Evolutionary conservation across 2,113 vertebrate genomes (phyloP).

Genomic region (Anoplopoma fimbria): DNA sequence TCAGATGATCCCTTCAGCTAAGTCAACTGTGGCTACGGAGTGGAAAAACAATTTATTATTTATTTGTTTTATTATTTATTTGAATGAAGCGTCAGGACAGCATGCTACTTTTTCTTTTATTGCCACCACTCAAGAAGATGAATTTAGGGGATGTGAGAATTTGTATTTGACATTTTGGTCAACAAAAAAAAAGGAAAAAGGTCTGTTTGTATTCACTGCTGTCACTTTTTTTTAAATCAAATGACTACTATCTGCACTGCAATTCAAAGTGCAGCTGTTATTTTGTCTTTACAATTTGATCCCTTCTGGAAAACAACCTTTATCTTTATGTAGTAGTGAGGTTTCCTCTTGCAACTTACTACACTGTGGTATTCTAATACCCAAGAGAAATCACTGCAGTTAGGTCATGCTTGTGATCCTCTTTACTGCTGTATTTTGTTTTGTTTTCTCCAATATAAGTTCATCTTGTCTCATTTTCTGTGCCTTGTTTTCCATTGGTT

Average conservation of each 20-base stretch:
- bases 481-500: conserved; percentile 52
- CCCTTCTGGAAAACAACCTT: conserved; percentile 19
- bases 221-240: conserved; percentile 62
- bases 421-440: not conserved
- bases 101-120: conserved; percentile 42
- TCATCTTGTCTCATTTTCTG: conserved; percentile 41
- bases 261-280: conserved; percentile 43
- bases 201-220: conserved; percentile 49
- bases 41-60: conserved; percentile 38
- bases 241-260: conserved; percentile 52
- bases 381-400: conserved; percentile 5
- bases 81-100: conserved; percentile 26
- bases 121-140: conserved; percentile 16
- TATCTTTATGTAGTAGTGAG: not conserved
- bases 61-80: conserved; percentile 44
- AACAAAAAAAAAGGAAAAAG: conserved; percentile 4
- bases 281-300: conserved; percentile 31
- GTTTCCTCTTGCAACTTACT: conserved; percentile 16
- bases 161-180: conserved; percentile 46
- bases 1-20: conserved; percentile 51
- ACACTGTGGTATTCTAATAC: conserved; percentile 2
- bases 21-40: conserved; percentile 42
- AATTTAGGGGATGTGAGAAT: conserved; percentile 2
- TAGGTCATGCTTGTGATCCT: not conserved
- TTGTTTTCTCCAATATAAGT: conserved; percentile 14